Evolutionary conservation across 2,888 invertebrate genomes (phyloP).

Genomic region (Drosophila melanosoma): DNA sequence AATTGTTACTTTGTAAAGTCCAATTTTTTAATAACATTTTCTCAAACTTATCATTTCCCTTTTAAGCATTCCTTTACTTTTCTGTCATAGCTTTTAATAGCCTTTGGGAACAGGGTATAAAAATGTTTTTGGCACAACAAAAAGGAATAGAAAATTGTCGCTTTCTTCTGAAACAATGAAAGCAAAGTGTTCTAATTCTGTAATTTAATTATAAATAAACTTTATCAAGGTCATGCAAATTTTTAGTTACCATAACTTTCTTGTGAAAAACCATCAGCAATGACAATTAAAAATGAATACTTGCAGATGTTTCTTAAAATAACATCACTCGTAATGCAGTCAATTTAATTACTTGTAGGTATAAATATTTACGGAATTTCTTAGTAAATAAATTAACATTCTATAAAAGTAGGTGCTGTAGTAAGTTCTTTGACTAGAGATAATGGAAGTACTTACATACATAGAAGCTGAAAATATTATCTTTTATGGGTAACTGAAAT

Average conservation of each 20-base stretch:
- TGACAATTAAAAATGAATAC: constrained; percentile 28
- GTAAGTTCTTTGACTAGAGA: background rate
- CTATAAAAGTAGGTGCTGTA: background rate
- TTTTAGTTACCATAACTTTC: constrained; percentile 43
- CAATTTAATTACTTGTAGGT: constrained; percentile 42
- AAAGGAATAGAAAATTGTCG: constrained; percentile 18
- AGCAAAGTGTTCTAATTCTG: constrained; percentile 62
- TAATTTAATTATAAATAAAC: constrained; percentile 46
- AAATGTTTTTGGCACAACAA: background rate
- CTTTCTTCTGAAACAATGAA: constrained; percentile 36
- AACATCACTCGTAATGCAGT: constrained; percentile 25
- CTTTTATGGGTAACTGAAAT: no score
- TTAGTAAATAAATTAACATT: constrained; percentile 36
- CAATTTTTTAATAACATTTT: background rate
- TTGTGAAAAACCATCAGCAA: constrained; percentile 10
- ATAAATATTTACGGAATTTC: constrained; percentile 43
- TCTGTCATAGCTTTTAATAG: background rate
- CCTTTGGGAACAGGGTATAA: background rate
- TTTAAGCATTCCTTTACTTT: background rate
- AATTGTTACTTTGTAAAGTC: background rate
- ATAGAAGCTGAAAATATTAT: background rate
- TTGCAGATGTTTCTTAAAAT: constrained; percentile 43
- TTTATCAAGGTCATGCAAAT: constrained; percentile 38
- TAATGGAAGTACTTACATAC: background rate
- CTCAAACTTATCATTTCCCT: background rate